These are phyloP conservation scores for Berghia stephanieae DNA, from an alignment of 1,140 invertebrate genomes.

Conservation along the genomic window DNA sequence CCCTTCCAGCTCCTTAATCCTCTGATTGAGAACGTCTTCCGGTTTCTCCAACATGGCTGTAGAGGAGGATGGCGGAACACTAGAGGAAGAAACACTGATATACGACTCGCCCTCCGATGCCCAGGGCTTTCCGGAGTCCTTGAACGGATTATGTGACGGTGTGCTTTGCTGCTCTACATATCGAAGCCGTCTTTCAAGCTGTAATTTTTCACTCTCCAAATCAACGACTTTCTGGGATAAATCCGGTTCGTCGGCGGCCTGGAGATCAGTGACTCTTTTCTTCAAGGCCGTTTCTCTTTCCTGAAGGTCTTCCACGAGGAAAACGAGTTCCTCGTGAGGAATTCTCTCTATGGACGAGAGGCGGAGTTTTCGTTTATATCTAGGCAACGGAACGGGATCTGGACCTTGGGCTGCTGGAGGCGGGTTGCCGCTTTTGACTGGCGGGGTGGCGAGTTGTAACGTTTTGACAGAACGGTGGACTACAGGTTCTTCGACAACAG, in stretches of 20 bases:
- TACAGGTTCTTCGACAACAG: too few relatives aligned
- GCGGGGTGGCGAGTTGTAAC: too few relatives aligned
- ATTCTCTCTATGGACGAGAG: conserved; percentile 23
- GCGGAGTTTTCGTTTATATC: neutral
- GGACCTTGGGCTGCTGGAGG: neutral
- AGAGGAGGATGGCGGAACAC: neutral
- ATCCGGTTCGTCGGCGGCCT: conserved; percentile 31
- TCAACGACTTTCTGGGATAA: conserved; percentile 23
- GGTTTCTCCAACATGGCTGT: conserved; percentile 54
- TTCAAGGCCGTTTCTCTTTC: conserved; percentile 35
- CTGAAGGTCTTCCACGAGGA: conserved; percentile 40
- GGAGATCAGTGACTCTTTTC: conserved; percentile 40
- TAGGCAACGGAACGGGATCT: conserved; percentile 15
- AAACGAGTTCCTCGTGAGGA: conserved; percentile 38
- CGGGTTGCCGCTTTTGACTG: neutral
- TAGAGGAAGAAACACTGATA: too few relatives aligned
- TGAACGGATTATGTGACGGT: neutral
- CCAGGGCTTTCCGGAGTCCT: too few relatives aligned
- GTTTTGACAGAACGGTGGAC: too few relatives aligned
- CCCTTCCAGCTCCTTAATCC: conserved; percentile 59
- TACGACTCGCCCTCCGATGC: too few relatives aligned
- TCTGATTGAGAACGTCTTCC: conserved; percentile 58
- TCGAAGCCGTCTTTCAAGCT: conserved; percentile 25
- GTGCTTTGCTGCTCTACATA: conserved; percentile 20
- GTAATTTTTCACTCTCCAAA: conserved; percentile 32